Evolutionary conservation across 2,888 invertebrate species (phyloP).

Genomic region (Tyria jacobaeae): DNA sequence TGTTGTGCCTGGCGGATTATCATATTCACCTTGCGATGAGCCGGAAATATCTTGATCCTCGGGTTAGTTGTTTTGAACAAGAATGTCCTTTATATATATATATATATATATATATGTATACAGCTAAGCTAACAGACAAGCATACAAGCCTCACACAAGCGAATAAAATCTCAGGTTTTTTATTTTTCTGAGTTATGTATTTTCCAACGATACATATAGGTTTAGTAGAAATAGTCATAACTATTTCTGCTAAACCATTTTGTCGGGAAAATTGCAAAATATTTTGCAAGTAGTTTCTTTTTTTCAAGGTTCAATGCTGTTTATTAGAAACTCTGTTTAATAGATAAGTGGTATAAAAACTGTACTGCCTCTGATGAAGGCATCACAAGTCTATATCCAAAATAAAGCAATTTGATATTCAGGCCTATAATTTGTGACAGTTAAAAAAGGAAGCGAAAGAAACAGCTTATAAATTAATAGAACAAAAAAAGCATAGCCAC

Average conservation of each 20-base stretch:
- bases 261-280: too few species aligned
- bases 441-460: conserved; percentile 26
- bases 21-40: conserved; percentile 59
- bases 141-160: too few species aligned
- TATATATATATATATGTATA: not conserved
- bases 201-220: too few species aligned
- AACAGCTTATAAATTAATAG: conserved; percentile 48
- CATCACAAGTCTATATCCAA: not conserved
- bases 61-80: conserved; percentile 20
- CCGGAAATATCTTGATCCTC: conserved; percentile 54
- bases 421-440: conserved; percentile 23
- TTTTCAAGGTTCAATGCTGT: too few species aligned
- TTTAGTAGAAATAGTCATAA: too few species aligned
- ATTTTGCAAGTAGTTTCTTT: too few species aligned
- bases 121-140: not conserved
- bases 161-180: too few species aligned
- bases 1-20: conserved; percentile 67
- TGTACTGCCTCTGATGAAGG: not conserved
- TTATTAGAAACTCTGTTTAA: too few species aligned
- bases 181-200: too few species aligned
- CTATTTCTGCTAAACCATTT: too few species aligned
- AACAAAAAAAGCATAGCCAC: conserved; percentile 39
- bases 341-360: not conserved
- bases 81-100: not conserved
- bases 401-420: conserved; percentile 11